Conservation (phyloP, 2,797 vertebrate species). For the Gambusia yucatana region DNA sequence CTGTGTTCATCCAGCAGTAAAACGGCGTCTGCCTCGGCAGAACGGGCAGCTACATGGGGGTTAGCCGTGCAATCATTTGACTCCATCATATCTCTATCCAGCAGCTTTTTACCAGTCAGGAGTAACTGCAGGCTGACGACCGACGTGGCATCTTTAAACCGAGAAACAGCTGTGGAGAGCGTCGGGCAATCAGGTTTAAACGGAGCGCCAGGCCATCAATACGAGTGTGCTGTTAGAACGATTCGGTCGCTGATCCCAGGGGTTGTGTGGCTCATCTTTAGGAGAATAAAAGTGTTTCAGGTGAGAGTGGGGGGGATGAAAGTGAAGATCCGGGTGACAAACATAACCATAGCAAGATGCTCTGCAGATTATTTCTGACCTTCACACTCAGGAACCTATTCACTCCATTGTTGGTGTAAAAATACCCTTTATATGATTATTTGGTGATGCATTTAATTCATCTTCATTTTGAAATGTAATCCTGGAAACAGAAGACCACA, state of each 20-base stretch:
- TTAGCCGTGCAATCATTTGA: constrained; percentile 19
- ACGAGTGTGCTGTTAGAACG: background rate
- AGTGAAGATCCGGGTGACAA: background rate
- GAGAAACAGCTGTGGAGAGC: constrained; percentile 26
- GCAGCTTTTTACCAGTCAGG: constrained; percentile 28
- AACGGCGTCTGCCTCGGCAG: constrained; percentile 17
- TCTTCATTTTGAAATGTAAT: constrained; percentile 2
- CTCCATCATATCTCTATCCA: constrained; percentile 19
- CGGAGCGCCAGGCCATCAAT: constrained; percentile 19
- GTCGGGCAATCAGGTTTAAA: constrained; percentile 21
- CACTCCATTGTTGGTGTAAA: background rate
- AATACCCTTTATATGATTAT: background rate
- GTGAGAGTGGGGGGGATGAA: background rate
- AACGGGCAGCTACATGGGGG: constrained; percentile 6
- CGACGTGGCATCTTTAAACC: constrained; percentile 8
- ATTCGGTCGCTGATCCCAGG: background rate
- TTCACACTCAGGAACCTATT: background rate
- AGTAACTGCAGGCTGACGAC: constrained; percentile 8
- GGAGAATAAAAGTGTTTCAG: background rate
- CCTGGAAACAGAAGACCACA: background rate
- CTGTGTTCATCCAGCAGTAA: constrained; percentile 23
- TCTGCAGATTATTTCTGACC: background rate
- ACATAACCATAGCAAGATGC: background rate
- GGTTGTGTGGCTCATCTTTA: background rate
- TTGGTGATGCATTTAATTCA: background rate